A percentile compares a stretch with the other conserved stretches of the same genome.
Evolutionary conservation across 2,888 invertebrate species (phyloP).

Genomic region (Oligia fasciuncula): DNA sequence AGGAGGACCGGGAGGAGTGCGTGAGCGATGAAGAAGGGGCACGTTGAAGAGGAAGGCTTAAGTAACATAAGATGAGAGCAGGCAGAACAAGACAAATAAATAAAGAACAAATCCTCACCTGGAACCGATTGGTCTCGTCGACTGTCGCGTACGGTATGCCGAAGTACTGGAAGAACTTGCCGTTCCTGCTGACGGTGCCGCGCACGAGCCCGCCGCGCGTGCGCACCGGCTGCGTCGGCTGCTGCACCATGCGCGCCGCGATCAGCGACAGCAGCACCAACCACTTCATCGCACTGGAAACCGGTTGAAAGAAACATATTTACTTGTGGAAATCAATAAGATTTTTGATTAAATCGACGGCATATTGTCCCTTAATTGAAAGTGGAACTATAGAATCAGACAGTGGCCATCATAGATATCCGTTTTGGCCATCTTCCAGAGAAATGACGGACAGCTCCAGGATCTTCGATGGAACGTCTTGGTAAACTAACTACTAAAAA

Average conservation of each 20-base stretch:
- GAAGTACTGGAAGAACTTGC: conserved; percentile 81
- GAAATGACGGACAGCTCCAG: neutral
- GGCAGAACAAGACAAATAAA: neutral
- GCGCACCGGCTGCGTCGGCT: conserved; percentile 81
- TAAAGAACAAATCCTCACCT: conserved; percentile 70
- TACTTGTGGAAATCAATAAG: neutral
- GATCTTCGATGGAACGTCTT: neutral
- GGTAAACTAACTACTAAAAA: neutral
- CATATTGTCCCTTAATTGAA: too few relatives aligned
- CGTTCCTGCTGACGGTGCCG: conserved; percentile 80
- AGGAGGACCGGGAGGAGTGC: neutral
- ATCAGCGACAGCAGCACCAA: conserved; percentile 79
- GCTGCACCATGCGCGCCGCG: conserved; percentile 79
- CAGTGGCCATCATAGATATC: neutral
- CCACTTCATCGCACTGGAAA: conserved; percentile 79
- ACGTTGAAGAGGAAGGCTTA: too few relatives aligned
- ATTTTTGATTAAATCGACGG: neutral
- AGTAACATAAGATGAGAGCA: neutral
- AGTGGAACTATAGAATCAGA: neutral
- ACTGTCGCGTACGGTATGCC: conserved; percentile 86
- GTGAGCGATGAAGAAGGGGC: neutral
- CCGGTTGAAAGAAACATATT: neutral
- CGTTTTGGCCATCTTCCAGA: neutral
- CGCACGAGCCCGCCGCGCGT: conserved; percentile 78
- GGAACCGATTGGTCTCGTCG: conserved; percentile 80